Evolutionary conservation across 2,797 vertebrate species (phyloP).

Genomic region (Syngnathus acus): DNA sequence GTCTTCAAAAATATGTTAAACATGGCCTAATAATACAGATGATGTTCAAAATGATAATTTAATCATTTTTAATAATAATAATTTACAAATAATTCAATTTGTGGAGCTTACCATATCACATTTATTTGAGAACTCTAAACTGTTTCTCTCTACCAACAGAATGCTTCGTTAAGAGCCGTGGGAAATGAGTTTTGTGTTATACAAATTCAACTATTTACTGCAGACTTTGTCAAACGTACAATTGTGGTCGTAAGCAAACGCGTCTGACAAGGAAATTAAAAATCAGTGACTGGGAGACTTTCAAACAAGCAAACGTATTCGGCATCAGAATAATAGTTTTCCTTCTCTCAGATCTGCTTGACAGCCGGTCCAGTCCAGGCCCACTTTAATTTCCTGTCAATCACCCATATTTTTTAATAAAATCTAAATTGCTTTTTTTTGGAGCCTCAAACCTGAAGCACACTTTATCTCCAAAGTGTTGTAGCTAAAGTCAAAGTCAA

Average conservation of each 20-base stretch:
- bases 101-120: not conserved
- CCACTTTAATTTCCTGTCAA: slow-evolving; percentile 58
- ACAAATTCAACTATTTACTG: not conserved
- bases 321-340: slow-evolving; percentile 24
- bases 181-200: not conserved
- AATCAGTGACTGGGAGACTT: slow-evolving; percentile 19
- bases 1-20: not conserved
- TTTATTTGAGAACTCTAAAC: not conserved
- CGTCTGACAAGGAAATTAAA: slow-evolving; percentile 12
- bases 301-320: slow-evolving; percentile 36
- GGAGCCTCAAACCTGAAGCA: slow-evolving; percentile 38
- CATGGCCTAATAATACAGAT: not conserved
- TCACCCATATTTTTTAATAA: slow-evolving; percentile 51
- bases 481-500: slow-evolving; percentile 19
- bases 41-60: not conserved
- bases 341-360: slow-evolving; percentile 16
- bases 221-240: not conserved
- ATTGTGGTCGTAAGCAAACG: not conserved
- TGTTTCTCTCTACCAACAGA: not conserved
- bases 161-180: not conserved
- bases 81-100: no score
- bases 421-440: slow-evolving; percentile 53
- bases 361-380: slow-evolving; percentile 28
- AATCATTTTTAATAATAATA: no score
- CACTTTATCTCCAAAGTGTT: slow-evolving; percentile 45